Evolutionary conservation across 2,113 vertebrate species (phyloP).

Genomic region (Oxygymnocypris stewartii): DNA sequence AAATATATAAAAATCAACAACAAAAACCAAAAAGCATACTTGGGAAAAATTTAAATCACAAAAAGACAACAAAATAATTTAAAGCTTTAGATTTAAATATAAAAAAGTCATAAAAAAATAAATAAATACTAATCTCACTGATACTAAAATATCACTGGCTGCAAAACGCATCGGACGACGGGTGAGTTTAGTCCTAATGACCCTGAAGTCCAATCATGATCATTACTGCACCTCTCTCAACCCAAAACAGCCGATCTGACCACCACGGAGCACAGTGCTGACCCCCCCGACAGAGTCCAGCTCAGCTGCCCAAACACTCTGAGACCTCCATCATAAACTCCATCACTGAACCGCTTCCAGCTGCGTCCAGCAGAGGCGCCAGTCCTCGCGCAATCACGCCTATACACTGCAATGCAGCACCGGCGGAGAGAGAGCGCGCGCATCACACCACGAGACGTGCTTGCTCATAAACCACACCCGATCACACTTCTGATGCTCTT

Average conservation of each 20-base stretch:
- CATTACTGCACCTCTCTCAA: not conserved
- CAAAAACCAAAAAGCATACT: too few relatives aligned
- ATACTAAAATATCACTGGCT: not conserved
- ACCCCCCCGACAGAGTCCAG: not conserved
- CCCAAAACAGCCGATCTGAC: not conserved
- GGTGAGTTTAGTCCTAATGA: not conserved
- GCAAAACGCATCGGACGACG: too few relatives aligned
- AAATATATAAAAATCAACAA: too few relatives aligned
- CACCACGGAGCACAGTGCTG: not conserved
- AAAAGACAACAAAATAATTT: too few relatives aligned
- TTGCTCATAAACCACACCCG: not conserved
- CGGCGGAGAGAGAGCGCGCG: not conserved
- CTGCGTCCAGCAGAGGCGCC: slow-evolving; percentile 54
- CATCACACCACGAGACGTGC: not conserved
- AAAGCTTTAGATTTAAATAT: too few relatives aligned
- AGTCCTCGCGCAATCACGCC: slow-evolving; percentile 29
- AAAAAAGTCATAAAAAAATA: too few relatives aligned
- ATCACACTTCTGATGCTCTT: too few relatives aligned
- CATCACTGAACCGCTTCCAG: slow-evolving; percentile 28
- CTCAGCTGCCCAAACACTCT: not conserved
- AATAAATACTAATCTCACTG: too few relatives aligned
- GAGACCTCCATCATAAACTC: not conserved
- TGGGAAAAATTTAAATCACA: too few relatives aligned
- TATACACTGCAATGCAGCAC: slow-evolving; percentile 80
- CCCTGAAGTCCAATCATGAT: not conserved